These are phyloP conservation scores for Amphiprion ocellaris DNA, from an alignment of 2,113 vertebrate genomes.

Conservation along the genomic window DNA sequence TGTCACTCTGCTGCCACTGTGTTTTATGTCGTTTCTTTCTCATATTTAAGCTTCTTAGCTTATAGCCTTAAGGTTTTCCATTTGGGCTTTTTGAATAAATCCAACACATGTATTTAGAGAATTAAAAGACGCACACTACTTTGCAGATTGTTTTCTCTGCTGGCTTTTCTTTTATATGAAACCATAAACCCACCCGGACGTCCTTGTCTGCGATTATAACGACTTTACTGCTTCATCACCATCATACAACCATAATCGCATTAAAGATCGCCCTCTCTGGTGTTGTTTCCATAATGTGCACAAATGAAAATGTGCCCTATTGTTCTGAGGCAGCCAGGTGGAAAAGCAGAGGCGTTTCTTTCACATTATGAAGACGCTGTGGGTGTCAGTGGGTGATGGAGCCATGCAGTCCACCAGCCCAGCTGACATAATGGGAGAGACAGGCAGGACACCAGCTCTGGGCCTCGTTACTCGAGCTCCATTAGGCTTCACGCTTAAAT, in stretches of 20 bases:
- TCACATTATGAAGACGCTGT: conserved; percentile 48
- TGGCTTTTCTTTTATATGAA: conserved; percentile 29
- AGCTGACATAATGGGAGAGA: conserved; percentile 74
- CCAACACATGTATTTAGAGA: conserved; percentile 7
- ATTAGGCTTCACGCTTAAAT: conserved; percentile 79
- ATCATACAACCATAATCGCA: conserved; percentile 46
- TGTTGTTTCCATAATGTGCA: conserved; percentile 42
- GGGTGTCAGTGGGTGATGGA: conserved; percentile 52
- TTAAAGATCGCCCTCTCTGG: conserved; percentile 49
- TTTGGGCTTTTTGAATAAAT: conserved; percentile 8
- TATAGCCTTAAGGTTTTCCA: conserved; percentile 39
- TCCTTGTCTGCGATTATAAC: conserved; percentile 42
- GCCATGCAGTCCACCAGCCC: conserved; percentile 47
- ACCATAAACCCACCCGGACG: conserved; percentile 30
- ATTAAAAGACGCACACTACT: conserved; percentile 38
- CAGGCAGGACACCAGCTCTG: conserved; percentile 69
- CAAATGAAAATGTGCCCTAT: conserved; percentile 46
- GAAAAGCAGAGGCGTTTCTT: conserved; percentile 50
- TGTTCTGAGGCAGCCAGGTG: conserved; percentile 65
- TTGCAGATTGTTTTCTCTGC: conserved; percentile 51
- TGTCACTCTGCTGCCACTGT: background rate
- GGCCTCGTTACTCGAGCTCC: conserved; percentile 80
- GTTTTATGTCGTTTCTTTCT: conserved; percentile 2
- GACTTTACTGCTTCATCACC: conserved; percentile 42
- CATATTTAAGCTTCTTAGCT: conserved; percentile 13